Conservation (phyloP, 2,888 invertebrate genomes). For the Mesorhabditis belari region DNA sequence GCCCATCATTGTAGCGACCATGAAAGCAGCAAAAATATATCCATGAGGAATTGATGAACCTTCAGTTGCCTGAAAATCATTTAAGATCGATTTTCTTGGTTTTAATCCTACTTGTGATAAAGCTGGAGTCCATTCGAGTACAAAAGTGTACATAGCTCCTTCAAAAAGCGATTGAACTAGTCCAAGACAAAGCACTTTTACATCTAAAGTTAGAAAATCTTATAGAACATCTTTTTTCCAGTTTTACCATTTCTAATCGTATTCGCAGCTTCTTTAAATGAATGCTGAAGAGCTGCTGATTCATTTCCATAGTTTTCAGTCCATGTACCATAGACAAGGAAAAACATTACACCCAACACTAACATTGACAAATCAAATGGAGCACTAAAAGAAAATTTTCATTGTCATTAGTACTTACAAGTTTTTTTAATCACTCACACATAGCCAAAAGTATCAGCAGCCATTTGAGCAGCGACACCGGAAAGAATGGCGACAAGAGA, state of each 20-base stretch:
- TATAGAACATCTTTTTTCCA: background rate
- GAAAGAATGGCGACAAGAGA: conserved; percentile 58
- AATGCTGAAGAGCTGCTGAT: conserved; percentile 46
- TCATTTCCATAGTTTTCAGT: conserved; percentile 61
- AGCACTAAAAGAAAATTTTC: conserved; percentile 44
- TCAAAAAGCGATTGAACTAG: conserved; percentile 59
- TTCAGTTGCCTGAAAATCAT: conserved; percentile 11
- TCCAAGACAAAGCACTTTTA: conserved; percentile 57
- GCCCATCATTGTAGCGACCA: conserved; percentile 59
- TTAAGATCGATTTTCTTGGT: no score
- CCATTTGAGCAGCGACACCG: conserved; percentile 57
- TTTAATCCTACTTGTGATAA: conserved; percentile 48
- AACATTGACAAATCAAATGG: conserved; percentile 64
- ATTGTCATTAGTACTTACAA: background rate
- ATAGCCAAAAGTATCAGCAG: conserved; percentile 58
- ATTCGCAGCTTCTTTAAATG: conserved; percentile 40
- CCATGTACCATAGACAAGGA: conserved; percentile 60
- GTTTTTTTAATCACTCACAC: conserved; percentile 54
- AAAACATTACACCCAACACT: conserved; percentile 58
- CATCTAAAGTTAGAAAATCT: conserved; percentile 50
- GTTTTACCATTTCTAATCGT: conserved; percentile 35
- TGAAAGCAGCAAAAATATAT: conserved; percentile 58
- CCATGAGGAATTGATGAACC: conserved; percentile 57
- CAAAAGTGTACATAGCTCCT: conserved; percentile 60
- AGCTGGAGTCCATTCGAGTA: conserved; percentile 60